Conservation (phyloP, 2,113 vertebrate species). For the Periophthalmus modestus region DNA sequence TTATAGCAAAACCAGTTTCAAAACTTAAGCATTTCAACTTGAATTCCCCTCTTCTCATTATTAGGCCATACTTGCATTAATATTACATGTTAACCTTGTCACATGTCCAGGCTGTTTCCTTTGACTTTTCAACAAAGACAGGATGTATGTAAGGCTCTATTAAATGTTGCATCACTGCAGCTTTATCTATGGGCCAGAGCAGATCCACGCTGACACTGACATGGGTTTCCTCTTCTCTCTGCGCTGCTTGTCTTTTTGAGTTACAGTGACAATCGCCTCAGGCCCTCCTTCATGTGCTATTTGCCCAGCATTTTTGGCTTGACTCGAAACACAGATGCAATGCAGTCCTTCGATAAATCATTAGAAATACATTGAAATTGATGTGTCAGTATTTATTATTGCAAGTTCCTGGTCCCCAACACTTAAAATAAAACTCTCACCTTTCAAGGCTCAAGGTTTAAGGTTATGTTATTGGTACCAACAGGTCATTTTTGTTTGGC, state of each 20-base stretch:
- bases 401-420: background rate
- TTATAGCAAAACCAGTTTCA: too few species aligned
- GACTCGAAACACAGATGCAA: constrained; percentile 40
- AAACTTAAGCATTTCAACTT: background rate
- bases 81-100: constrained; percentile 27
- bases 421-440: background rate
- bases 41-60: constrained; percentile 4
- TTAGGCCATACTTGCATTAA: constrained; percentile 16
- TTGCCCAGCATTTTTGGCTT: constrained; percentile 28
- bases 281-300: constrained; percentile 33
- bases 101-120: constrained; percentile 13
- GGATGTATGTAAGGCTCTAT: constrained; percentile 40
- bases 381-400: constrained; percentile 31
- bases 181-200: constrained; percentile 19
- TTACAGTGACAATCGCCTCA: constrained; percentile 43
- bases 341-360: constrained; percentile 23
- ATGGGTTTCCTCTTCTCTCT: constrained; percentile 57
- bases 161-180: constrained; percentile 43
- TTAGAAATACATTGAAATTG: constrained; percentile 24
- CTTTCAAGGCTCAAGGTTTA: background rate
- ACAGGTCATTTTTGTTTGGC: too few species aligned
- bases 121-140: constrained; percentile 11
- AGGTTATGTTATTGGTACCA: too few species aligned
- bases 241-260: constrained; percentile 46
- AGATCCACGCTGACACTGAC: constrained; percentile 61